These are phyloP conservation scores for Drosophila asahinai DNA, from an alignment of 1,140 invertebrate genomes.

Conservation along the genomic window DNA sequence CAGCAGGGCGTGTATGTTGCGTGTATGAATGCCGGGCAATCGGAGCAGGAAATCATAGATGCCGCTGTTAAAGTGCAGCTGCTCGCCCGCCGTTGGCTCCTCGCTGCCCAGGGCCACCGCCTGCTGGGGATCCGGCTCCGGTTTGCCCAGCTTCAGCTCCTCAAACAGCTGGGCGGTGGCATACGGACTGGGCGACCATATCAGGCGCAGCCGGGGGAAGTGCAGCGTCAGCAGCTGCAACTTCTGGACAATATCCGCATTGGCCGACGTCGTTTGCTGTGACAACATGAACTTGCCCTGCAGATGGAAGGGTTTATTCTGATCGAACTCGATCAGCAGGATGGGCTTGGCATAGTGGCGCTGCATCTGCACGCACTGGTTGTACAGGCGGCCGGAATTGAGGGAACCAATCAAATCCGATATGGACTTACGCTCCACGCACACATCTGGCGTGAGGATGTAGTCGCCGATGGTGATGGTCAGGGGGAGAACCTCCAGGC, in stretches of 20 bases:
- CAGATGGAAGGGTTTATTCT: slow-evolving; percentile 95
- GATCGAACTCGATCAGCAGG: slow-evolving; percentile 98
- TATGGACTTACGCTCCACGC: slow-evolving; percentile 98
- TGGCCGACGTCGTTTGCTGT: slow-evolving; percentile 87
- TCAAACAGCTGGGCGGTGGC: slow-evolving; percentile 98
- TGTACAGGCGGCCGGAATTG: slow-evolving; percentile 97
- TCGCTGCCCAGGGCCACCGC: slow-evolving; percentile 89
- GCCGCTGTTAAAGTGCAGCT: slow-evolving; percentile 89
- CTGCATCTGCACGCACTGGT: slow-evolving; percentile 96
- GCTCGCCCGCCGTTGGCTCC: slow-evolving; percentile 85
- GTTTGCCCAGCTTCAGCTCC: slow-evolving; percentile 92
- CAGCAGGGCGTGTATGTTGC: slow-evolving; percentile 93
- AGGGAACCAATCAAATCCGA: slow-evolving; percentile 98
- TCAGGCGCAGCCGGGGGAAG: slow-evolving; percentile 95
- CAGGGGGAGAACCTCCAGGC: slow-evolving; percentile 96
- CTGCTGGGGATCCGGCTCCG: slow-evolving; percentile 90
- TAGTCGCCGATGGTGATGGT: slow-evolving; percentile 98
- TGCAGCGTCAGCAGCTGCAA: slow-evolving; percentile 96
- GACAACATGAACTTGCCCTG: slow-evolving; percentile 94
- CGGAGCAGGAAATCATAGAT: slow-evolving; percentile 95
- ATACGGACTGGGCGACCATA: slow-evolving; percentile 98
- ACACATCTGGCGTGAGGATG: slow-evolving; percentile 98
- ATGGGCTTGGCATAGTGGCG: slow-evolving; percentile 95
- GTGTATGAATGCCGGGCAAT: slow-evolving; percentile 95
- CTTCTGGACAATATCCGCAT: slow-evolving; percentile 92